These are phyloP conservation scores for Alethe diademata DNA, from an alignment of 2,113 vertebrate species.

Conservation along the genomic window DNA sequence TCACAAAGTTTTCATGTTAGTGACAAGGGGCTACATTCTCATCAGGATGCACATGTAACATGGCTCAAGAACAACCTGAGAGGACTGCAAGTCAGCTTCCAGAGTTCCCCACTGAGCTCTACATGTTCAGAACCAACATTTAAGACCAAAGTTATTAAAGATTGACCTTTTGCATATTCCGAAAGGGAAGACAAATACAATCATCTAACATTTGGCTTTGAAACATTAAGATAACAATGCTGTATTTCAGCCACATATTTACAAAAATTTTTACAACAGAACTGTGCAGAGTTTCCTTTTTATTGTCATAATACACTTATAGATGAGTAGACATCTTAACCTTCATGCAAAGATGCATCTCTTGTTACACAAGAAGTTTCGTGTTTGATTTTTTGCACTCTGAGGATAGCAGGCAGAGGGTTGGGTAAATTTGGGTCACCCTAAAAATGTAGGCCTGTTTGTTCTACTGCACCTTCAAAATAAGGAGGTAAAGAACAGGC, in stretches of 20 bases:
- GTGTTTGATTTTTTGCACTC: background rate
- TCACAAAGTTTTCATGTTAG: background rate
- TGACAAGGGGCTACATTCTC: constrained; percentile 6
- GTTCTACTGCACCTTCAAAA: constrained; percentile 56
- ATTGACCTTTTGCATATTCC: constrained; percentile 60
- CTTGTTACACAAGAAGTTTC: constrained; percentile 49
- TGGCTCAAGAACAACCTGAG: background rate
- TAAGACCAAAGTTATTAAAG: constrained; percentile 12
- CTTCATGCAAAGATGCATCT: constrained; percentile 47
- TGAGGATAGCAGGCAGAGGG: constrained; percentile 10
- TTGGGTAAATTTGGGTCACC: constrained; percentile 29
- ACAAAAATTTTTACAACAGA: constrained; percentile 55
- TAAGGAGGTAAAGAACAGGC: constrained; percentile 65
- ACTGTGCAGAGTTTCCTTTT: constrained; percentile 27
- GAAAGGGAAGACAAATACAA: constrained; percentile 37
- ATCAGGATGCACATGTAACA: background rate
- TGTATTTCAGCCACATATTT: constrained; percentile 70
- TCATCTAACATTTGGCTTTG: constrained; percentile 67
- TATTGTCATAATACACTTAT: constrained; percentile 34
- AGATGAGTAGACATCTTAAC: constrained; percentile 67
- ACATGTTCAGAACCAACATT: constrained; percentile 6
- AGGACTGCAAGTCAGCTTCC: background rate
- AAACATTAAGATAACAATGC: constrained; percentile 70
- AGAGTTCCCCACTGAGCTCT: background rate
- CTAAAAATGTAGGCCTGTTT: constrained; percentile 39